Conservation (phyloP, 2,888 invertebrate genomes). For the Prosapia bicincta region DNA sequence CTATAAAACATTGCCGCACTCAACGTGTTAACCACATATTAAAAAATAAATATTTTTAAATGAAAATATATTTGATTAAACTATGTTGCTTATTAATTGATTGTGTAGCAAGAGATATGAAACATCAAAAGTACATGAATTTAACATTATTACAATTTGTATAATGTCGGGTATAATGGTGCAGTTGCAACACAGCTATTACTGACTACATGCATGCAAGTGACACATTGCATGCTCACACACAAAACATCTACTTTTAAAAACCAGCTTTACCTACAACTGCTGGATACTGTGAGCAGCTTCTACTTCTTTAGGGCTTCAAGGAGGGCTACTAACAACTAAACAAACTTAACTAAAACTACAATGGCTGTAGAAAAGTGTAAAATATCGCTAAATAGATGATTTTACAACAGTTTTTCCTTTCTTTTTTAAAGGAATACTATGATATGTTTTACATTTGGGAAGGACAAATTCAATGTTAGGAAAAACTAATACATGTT, state of each 20-base stretch:
- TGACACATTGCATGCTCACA: not conserved
- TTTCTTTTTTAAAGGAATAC: not conserved
- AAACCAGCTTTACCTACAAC: conserved; percentile 2
- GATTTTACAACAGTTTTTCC: not conserved
- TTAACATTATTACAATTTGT: no score
- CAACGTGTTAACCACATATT: no score
- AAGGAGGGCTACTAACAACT: conserved; percentile 12
- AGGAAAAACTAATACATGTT: not conserved
- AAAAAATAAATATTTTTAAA: no score
- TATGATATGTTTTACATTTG: not conserved
- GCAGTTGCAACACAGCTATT: no score
- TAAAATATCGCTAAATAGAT: conserved; percentile 11
- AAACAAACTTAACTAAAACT: conserved; percentile 25
- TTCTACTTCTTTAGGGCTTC: not conserved
- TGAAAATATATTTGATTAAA: no score
- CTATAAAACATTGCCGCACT: no score
- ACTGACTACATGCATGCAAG: not conserved
- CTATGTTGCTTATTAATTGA: no score
- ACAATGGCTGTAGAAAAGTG: conserved; percentile 21
- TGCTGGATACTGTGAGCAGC: not conserved
- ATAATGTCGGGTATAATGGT: no score
- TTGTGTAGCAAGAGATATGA: no score
- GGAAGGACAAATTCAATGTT: not conserved
- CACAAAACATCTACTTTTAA: not conserved
- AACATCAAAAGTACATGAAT: no score